These are phyloP conservation scores for Drosophila tanythrix DNA, from an alignment of 2,888 invertebrate species.

Conservation along the genomic window DNA sequence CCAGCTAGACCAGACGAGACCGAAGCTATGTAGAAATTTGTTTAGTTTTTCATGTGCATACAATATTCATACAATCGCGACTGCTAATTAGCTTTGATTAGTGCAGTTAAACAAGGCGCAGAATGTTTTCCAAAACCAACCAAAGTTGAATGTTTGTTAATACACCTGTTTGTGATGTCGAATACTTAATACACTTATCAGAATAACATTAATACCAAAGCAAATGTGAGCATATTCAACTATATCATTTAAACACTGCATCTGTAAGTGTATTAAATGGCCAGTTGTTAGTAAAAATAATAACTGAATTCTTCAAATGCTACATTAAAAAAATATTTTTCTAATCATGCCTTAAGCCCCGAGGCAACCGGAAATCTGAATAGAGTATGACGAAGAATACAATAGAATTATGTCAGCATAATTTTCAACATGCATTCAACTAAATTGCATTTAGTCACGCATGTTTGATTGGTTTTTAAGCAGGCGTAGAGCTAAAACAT, in stretches of 20 bases:
- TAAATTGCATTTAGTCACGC: conserved; percentile 72
- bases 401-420: conserved; percentile 66
- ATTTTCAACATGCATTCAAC: conserved; percentile 62
- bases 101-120: conserved; percentile 37
- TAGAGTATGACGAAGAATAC: conserved; percentile 22
- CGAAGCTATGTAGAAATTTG: conserved; percentile 39
- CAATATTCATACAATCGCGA: conserved; percentile 42
- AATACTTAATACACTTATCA: neutral
- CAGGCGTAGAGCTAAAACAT: conserved; percentile 26
- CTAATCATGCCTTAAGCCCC: conserved; percentile 27
- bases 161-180: neutral
- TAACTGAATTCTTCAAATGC: conserved; percentile 6
- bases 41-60: conserved; percentile 30
- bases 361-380: conserved; percentile 60
- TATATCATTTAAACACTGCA: neutral
- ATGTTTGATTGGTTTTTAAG: conserved; percentile 68
- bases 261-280: neutral
- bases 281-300: neutral
- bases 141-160: conserved; percentile 7
- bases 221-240: neutral
- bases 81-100: conserved; percentile 72
- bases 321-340: conserved; percentile 20
- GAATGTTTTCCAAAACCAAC: conserved; percentile 9
- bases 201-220: neutral
- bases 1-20: conserved; percentile 48